Percentiles rank a stretch among this genome's conserved stretches.
phyloP scores from a whole-genome alignment of 2,888 invertebrate genomes.

The Diarsia dahlii region DNA sequence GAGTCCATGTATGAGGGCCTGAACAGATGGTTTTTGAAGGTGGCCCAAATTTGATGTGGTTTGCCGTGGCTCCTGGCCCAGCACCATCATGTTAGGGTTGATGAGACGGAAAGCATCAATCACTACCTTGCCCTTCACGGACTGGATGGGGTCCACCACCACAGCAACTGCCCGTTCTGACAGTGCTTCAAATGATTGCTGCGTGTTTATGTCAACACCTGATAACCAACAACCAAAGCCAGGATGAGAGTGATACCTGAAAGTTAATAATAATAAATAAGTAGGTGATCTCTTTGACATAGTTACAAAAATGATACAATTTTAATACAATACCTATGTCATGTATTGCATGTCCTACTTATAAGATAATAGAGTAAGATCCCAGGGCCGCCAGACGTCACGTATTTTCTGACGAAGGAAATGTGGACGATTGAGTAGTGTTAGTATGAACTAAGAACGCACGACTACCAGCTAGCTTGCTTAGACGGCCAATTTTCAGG shows the following conservation, averaged over 20 bases:
- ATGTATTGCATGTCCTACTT: neutral
- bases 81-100: constrained; percentile 99
- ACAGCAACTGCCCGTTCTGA: constrained; percentile 99
- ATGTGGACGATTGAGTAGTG: no score
- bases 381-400: no score
- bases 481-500: no score
- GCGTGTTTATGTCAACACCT: constrained; percentile 99
- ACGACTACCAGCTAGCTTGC: no score
- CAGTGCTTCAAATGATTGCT: constrained; percentile 99
- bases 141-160: constrained; percentile 99
- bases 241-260: constrained; percentile 99
- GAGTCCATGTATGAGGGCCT: constrained; percentile 99
- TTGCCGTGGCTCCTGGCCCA: constrained; percentile 99
- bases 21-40: constrained; percentile 99
- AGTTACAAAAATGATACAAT: neutral
- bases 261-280: constrained; percentile 52
- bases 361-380: no score
- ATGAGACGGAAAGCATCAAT: constrained; percentile 99
- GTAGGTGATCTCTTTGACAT: neutral
- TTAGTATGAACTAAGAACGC: no score
- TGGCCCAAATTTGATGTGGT: constrained; percentile 99
- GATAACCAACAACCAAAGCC: constrained; percentile 99
- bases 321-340: neutral
- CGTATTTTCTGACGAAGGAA: no score
- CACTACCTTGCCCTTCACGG: constrained; percentile 99